phyloP scores from a whole-genome alignment of 2,797 vertebrate genomes.

The Argyrosomus regius region DNA sequence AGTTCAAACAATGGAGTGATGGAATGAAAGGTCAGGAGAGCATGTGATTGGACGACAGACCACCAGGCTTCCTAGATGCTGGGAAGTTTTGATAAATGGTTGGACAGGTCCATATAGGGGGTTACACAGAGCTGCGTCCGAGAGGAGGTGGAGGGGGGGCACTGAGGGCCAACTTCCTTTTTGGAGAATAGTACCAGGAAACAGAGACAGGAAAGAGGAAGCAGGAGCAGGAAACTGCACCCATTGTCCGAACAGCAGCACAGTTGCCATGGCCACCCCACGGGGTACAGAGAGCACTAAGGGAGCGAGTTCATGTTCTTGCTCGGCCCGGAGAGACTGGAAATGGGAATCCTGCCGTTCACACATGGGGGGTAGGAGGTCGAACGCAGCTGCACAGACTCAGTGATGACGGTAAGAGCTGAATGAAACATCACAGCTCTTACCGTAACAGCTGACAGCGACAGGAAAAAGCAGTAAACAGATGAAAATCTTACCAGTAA shows the following conservation, averaged over 20 bases:
- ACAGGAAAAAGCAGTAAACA: background rate
- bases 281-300: constrained; percentile 57
- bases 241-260: constrained; percentile 86
- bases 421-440: constrained; percentile 6
- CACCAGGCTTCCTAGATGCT: constrained; percentile 82
- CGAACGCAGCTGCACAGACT: constrained; percentile 4
- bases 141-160: constrained; percentile 42
- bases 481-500: constrained; percentile 88
- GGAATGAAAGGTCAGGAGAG: constrained; percentile 77
- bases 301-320: constrained; percentile 62
- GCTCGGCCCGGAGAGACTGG: constrained; percentile 36
- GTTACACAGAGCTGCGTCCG: constrained; percentile 66
- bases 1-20: constrained; percentile 83
- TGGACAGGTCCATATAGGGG: constrained; percentile 71
- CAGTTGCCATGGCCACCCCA: constrained; percentile 80
- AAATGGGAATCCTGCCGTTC: constrained; percentile 57
- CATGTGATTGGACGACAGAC: constrained; percentile 79
- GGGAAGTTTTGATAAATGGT: constrained; percentile 84
- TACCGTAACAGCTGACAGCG: background rate
- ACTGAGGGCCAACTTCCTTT: constrained; percentile 85
- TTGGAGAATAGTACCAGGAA: constrained; percentile 90
- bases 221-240: constrained; percentile 91
- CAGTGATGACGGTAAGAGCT: background rate
- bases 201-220: constrained; percentile 92
- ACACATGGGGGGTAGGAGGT: background rate